phyloP scores from a whole-genome alignment of 1,140 invertebrate species.

The Anoplolepis gracilipes region DNA sequence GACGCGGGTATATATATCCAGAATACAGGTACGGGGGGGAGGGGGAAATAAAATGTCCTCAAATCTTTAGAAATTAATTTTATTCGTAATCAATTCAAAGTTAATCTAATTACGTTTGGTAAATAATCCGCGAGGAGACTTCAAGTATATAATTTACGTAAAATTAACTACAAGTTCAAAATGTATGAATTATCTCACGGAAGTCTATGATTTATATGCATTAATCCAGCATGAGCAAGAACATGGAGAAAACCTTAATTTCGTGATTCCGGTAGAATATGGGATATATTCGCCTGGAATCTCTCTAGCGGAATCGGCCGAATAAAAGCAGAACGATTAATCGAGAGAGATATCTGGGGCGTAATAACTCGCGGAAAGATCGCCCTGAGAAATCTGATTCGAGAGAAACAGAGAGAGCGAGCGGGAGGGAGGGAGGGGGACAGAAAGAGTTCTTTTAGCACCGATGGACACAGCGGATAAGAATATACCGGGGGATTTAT shows the following conservation, averaged over 20 bases:
- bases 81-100: background rate
- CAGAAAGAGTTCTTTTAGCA: slow-evolving; percentile 44
- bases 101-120: background rate
- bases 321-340: slow-evolving; percentile 38
- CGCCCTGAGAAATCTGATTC: slow-evolving; percentile 52
- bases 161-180: background rate
- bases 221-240: background rate
- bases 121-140: background rate
- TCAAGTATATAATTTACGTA: background rate
- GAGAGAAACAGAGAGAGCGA: no score
- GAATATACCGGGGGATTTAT: slow-evolving; percentile 31
- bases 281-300: background rate
- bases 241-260: background rate
- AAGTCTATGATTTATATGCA: background rate
- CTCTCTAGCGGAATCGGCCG: background rate
- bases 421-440: no score
- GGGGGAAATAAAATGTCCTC: background rate
- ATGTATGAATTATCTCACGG: background rate
- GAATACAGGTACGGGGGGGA: background rate
- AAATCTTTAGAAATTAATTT: no score
- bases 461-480: slow-evolving; percentile 50
- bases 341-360: slow-evolving; percentile 34
- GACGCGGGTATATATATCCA: background rate
- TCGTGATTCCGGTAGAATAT: background rate
- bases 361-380: slow-evolving; percentile 49